Conservation (phyloP, 2,888 invertebrate genomes). For the Pimpla rufipes region DNA sequence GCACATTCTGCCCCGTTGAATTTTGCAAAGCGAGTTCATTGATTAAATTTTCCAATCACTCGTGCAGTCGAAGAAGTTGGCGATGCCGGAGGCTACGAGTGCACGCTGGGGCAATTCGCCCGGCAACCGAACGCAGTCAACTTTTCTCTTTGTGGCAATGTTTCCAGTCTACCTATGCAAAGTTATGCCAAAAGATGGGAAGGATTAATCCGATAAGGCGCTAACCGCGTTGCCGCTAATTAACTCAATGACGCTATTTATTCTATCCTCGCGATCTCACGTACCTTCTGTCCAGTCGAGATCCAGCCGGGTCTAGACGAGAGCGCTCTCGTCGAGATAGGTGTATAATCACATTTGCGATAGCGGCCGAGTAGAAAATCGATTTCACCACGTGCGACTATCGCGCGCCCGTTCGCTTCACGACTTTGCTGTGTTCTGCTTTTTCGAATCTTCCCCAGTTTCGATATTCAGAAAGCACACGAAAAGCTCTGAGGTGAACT, state of each 20-base stretch:
- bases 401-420: constrained; percentile 26
- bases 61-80: too few species aligned
- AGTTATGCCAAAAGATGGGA: neutral
- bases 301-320: neutral
- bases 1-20: too few species aligned
- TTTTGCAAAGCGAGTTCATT: too few species aligned
- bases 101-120: too few species aligned
- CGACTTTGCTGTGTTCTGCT: constrained; percentile 6
- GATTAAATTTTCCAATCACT: too few species aligned
- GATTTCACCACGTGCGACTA: constrained; percentile 49
- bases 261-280: neutral
- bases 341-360: constrained; percentile 57
- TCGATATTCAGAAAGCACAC: too few species aligned
- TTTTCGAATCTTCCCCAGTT: too few species aligned
- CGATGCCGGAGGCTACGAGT: too few species aligned
- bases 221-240: constrained; percentile 2
- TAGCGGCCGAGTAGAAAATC: constrained; percentile 57
- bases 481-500: too few species aligned
- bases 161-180: neutral
- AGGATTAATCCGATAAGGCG: neutral
- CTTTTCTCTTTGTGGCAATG: too few species aligned
- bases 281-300: neutral
- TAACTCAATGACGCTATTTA: constrained; percentile 26
- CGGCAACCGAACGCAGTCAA: too few species aligned
- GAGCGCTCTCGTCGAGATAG: constrained; percentile 39